phyloP scores from a whole-genome alignment of 2,797 vertebrate genomes.

The Synanceia verrucosa region DNA sequence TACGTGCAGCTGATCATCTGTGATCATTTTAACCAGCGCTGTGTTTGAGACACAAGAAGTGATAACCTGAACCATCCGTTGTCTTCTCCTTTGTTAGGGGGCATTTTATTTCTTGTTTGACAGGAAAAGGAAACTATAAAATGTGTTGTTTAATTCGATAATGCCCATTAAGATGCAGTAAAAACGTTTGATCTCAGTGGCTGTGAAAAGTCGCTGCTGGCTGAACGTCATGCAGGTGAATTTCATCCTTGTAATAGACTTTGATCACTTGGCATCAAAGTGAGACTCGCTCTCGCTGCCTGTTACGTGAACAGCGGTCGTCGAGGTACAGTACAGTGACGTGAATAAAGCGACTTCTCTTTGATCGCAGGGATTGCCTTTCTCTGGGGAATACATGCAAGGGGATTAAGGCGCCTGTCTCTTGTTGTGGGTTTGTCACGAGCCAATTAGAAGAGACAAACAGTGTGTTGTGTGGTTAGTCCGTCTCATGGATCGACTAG shows the following conservation, averaged over 20 bases:
- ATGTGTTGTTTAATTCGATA: slow-evolving; percentile 12
- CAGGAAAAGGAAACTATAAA: not conserved
- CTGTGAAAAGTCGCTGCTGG: slow-evolving; percentile 17
- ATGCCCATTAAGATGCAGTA: slow-evolving; percentile 9
- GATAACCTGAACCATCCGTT: not conserved
- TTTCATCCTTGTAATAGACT: slow-evolving; percentile 54
- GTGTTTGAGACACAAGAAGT: not conserved
- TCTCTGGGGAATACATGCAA: slow-evolving; percentile 35
- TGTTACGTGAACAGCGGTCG: slow-evolving; percentile 18
- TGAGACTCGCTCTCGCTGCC: not conserved
- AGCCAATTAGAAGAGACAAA: slow-evolving; percentile 55
- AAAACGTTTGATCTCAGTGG: slow-evolving; percentile 29
- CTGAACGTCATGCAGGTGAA: slow-evolving; percentile 40
- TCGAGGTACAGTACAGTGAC: slow-evolving; percentile 33
- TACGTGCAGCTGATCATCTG: not conserved
- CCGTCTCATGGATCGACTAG: slow-evolving; percentile 5
- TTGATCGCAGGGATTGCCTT: slow-evolving; percentile 48
- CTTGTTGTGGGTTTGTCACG: not conserved
- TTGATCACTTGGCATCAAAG: slow-evolving; percentile 55
- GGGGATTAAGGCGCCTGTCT: slow-evolving; percentile 54
- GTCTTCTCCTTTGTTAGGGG: not conserved
- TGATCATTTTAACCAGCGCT: not conserved
- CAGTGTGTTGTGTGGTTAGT: slow-evolving; percentile 17
- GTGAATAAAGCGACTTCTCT: slow-evolving; percentile 46
- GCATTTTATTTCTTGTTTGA: slow-evolving; percentile 3